phyloP scores from a whole-genome alignment of 1,140 invertebrate genomes.

The Vollenhovia emeryi region DNA sequence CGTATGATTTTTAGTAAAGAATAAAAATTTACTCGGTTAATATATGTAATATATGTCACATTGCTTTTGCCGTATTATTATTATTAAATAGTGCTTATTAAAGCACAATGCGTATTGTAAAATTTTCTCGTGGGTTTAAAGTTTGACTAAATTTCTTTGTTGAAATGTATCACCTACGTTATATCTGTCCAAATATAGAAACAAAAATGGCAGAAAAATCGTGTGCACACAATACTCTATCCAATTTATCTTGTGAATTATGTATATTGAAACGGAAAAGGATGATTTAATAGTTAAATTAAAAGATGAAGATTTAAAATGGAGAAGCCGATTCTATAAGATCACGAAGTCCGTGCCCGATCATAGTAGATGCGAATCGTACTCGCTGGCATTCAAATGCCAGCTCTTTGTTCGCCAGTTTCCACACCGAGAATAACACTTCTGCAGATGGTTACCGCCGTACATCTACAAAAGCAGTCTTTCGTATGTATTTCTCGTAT shows the following conservation, averaged over 20 bases:
- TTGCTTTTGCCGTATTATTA: background rate
- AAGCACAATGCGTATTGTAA: background rate
- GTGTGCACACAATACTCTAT: background rate
- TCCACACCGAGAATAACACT: conserved; percentile 62
- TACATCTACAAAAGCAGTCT: conserved; percentile 18
- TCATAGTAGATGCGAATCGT: conserved; percentile 54
- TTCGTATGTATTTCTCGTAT: background rate
- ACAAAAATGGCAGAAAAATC: background rate
- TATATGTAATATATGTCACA: background rate
- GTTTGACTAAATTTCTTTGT: background rate
- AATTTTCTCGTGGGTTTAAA: background rate
- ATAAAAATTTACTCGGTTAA: too few species aligned
- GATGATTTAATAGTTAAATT: conserved; percentile 24
- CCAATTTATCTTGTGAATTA: background rate
- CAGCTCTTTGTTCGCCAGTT: conserved; percentile 75
- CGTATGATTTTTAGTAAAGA: background rate
- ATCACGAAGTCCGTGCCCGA: conserved; percentile 68
- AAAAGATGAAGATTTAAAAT: conserved; percentile 11
- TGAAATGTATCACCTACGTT: background rate
- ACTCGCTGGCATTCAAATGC: conserved; percentile 77
- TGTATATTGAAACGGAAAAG: background rate
- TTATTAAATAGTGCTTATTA: too few species aligned
- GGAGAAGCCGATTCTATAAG: conserved; percentile 46
- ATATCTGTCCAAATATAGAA: background rate
- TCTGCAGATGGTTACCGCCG: conserved; percentile 41